phyloP scores from a whole-genome alignment of 2,113 vertebrate species.

The Corapipo altera region DNA sequence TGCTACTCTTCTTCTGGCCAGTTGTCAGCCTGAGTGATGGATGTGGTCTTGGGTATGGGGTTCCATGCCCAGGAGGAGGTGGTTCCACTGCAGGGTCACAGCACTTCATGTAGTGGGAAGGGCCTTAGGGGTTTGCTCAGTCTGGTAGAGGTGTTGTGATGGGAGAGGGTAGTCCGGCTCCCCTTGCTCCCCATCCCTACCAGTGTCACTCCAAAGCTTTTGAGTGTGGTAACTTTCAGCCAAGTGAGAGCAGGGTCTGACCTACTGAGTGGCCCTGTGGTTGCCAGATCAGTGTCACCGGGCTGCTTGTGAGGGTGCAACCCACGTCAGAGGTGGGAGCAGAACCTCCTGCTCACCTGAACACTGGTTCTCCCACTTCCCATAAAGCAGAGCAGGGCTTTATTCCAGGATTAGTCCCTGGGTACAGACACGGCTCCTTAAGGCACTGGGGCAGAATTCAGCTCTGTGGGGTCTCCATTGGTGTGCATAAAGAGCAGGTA shows the following conservation, averaged over 20 bases:
- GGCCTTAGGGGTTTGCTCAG: not conserved
- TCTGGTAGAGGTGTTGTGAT: not conserved
- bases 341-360: not conserved
- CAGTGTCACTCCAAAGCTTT: not conserved
- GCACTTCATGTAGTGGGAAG: not conserved
- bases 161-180: not conserved
- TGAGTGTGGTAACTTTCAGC: not conserved
- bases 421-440: not conserved
- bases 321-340: not conserved
- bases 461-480: rapidly evolving
- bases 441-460: not conserved
- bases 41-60: not conserved
- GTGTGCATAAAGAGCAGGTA: not conserved
- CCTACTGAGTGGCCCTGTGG: rapidly evolving
- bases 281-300: not conserved
- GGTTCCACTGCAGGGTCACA: not conserved
- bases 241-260: not conserved
- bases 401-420: not conserved
- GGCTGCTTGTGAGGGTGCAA: not conserved
- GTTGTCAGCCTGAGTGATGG: not conserved
- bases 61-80: not conserved
- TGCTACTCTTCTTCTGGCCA: not conserved
- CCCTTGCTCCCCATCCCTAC: not conserved
- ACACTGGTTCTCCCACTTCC: rapidly evolving
- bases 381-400: not conserved